A percentile compares a stretch with the other conserved stretches of the same genome.
These are phyloP conservation scores for Enteromius fasciolatus DNA, from an alignment of 2,797 vertebrate genomes.

Conservation along the genomic window DNA sequence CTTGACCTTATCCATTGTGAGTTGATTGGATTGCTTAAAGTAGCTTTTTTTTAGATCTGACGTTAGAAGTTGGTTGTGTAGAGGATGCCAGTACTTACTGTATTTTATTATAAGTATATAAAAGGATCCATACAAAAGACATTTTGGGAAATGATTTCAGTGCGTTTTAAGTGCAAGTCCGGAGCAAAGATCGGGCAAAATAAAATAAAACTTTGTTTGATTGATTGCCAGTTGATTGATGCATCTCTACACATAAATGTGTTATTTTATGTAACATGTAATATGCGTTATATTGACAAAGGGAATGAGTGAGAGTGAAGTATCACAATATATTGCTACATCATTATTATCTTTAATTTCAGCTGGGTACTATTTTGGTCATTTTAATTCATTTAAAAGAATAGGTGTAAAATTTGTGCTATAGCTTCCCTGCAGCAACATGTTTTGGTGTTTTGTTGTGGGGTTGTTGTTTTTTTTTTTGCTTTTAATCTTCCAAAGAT, in stretches of 20 bases:
- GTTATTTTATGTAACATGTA: not conserved
- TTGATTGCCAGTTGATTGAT: not conserved
- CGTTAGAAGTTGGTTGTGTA: not conserved
- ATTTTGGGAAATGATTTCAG: not conserved
- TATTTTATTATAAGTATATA: not conserved
- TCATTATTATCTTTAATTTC: not conserved
- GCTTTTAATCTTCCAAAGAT: constrained; percentile 37
- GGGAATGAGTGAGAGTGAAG: not conserved
- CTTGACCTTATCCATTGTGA: not conserved
- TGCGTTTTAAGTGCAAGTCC: not conserved
- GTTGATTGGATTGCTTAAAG: not conserved
- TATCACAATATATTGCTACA: not conserved
- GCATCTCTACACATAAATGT: not conserved
- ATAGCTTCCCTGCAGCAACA: not conserved
- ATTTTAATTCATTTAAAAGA: not conserved
- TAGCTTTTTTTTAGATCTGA: not conserved
- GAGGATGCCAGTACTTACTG: not conserved
- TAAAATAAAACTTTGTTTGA: not conserved
- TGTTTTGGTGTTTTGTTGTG: not conserved
- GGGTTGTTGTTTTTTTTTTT: constrained; percentile 1
- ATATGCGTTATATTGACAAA: not conserved
- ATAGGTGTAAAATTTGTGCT: not conserved
- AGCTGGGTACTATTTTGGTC: not conserved
- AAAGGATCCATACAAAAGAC: not conserved
- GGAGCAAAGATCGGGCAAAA: not conserved